phyloP scores from a whole-genome alignment of 2,113 vertebrate species.

The Megaceryle maxima region DNA sequence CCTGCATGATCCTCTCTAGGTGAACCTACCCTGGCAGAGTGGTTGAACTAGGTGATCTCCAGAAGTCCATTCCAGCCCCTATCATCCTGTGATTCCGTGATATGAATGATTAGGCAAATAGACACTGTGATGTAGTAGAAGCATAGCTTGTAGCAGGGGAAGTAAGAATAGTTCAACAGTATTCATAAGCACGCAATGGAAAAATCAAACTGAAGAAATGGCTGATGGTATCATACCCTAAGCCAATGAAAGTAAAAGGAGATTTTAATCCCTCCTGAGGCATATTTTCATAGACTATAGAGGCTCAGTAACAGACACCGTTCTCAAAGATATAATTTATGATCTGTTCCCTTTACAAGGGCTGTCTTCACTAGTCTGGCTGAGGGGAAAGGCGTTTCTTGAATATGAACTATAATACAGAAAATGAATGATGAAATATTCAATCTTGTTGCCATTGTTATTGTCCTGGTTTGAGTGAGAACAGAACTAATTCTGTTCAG shows the following conservation, averaged over 20 bases:
- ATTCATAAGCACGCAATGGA: neutral
- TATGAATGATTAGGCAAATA: neutral
- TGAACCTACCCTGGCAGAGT: too few species aligned
- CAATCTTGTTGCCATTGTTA: neutral
- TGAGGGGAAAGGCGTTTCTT: neutral
- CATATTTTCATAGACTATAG: neutral
- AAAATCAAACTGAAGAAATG: neutral
- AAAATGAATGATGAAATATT: neutral
- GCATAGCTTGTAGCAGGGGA: neutral
- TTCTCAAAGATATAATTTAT: neutral
- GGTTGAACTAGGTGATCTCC: too few species aligned
- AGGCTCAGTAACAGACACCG: neutral
- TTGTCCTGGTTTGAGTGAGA: too few species aligned
- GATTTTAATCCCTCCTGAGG: neutral
- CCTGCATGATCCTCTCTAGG: too few species aligned
- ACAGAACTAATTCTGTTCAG: too few species aligned
- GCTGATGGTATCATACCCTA: neutral
- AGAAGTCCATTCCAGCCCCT: too few species aligned
- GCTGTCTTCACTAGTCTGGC: neutral
- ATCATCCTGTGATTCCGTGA: too few species aligned
- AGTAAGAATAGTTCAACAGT: neutral
- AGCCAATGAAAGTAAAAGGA: neutral
- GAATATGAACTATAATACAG: neutral
- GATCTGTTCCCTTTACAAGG: neutral
- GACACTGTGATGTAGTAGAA: neutral